These are phyloP conservation scores for Alosa sapidissima DNA, from an alignment of 2,797 vertebrate species.

Conservation along the genomic window DNA sequence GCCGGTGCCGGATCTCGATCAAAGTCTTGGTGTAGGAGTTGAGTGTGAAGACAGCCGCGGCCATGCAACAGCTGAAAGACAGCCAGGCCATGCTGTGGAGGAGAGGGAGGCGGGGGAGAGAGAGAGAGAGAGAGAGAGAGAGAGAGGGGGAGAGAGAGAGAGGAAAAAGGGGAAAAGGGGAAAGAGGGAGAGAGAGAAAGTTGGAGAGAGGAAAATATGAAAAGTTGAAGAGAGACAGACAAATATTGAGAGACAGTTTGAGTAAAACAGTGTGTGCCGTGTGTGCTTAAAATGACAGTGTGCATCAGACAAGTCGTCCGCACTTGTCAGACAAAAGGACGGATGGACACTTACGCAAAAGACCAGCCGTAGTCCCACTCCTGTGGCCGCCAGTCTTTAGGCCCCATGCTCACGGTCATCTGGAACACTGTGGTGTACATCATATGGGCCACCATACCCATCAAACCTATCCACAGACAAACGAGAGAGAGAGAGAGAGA, in stretches of 20 bases:
- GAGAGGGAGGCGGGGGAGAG: constrained; percentile 27
- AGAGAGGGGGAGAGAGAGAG: too few species aligned
- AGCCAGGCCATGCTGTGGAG: constrained; percentile 88
- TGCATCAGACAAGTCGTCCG: too few species aligned
- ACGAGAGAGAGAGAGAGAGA: background rate
- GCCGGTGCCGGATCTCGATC: constrained; percentile 92
- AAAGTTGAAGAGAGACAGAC: background rate
- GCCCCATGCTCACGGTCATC: constrained; percentile 79
- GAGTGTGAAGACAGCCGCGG: constrained; percentile 90
- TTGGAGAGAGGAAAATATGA: background rate
- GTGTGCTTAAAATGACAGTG: too few species aligned
- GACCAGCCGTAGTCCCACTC: constrained; percentile 82
- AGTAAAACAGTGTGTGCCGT: background rate
- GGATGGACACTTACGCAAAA: constrained; percentile 69
- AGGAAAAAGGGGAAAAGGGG: background rate
- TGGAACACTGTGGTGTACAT: constrained; percentile 83
- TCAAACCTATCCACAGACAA: constrained; percentile 65
- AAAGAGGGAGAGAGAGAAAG: too few species aligned
- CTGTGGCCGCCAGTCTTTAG: constrained; percentile 81
- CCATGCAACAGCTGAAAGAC: constrained; percentile 97
- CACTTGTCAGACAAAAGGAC: background rate
- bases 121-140: background rate
- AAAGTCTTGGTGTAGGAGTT: constrained; percentile 98
- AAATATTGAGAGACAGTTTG: background rate
- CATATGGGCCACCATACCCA: constrained; percentile 83